Base-by-base conservation (phyloP, 2,797 vertebrate genomes). In the Artibeus lituratus region DNA sequence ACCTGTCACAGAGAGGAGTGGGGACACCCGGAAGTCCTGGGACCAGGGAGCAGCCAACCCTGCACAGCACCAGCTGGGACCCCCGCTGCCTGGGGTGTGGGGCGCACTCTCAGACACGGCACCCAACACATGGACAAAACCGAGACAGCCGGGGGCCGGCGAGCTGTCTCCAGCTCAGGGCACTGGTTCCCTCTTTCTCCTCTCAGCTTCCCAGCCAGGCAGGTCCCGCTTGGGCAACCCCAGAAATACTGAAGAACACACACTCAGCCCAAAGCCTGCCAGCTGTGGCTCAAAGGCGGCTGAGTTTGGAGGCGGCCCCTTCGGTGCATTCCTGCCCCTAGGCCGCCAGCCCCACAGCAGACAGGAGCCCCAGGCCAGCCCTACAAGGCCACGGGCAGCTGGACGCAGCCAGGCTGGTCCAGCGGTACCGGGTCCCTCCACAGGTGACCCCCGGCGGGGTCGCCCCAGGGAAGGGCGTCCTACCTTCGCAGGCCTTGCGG, bases 401-500 rank as follows among this genome's bases (percentile, higher is more conserved):
- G 67, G 78, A 47, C 0, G 3, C 35, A 24, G 51, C 12, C 7
- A 0, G 49, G 22, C 77, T 24, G 44, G 67, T 53, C n/a, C 67
- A 22, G 16, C 10, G 11, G 37, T 37, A 44, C 21, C 7, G 2
- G 4, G 51, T 19, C 72, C 19, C 51, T 6, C 24, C 49, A 8
- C 26, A 6, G 65, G 35, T 4, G 35, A 26, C 19, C 7, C 11
- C 19, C 18, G 1, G 22, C 0, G 0, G 18, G 26, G 14, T 29
- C 0, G 5, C 74, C 47, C 15, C 0, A 1, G 0, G 57, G 32
- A 5, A 9, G 1, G 74, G 5, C 0, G 0, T 4, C 94, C 74
- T 73, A 99, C 99, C 99, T 98, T 99, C 91, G 0, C 99, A 99
- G 21, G 98, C 98, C 97, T 98, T 99, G 37, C 69, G 72, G 1